Evolutionary conservation across 2,113 vertebrate genomes (phyloP), one percentile per base, ranked within the genome.

Genomic region (Psilopsiagon aurifrons): DNA sequence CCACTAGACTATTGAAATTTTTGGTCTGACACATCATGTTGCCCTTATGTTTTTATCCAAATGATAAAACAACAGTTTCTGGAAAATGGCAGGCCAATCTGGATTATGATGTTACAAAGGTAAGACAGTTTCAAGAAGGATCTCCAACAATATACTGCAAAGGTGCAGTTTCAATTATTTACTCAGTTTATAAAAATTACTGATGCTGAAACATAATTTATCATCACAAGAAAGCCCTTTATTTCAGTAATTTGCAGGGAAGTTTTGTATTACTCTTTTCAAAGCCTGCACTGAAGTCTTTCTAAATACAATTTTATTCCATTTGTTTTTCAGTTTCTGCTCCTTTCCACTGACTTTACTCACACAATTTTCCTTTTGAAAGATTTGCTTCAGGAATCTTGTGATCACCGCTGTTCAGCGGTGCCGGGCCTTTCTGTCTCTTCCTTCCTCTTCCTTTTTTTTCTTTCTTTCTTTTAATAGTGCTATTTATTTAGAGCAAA

Each of bases 371-470:
- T 91, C n/a, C 63, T 76, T 69, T 73, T 83, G 63, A 90, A 54
- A 95, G 31, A 37, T 86, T 66, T 78, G 35, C 44, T 94, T 91
- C 29, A 81, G 89, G 84, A 92, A 92, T 76, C 90, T 92, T 82
- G 81, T 95, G 94, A 96, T 82, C 62, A 52, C 29, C 76, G 70
- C 44, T 92, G 74, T 86, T 87, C 75, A 87, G 19, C 19, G 47
- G 69, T 37, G 57, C 62, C 57, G 49, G 44, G 54, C 90, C 77
- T 55, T 94, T 81, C 52, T 87, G 87, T 52, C 35, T 60, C 67
- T 95, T 88, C 74, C 84, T 95, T 95, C 89, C 84, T 24, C 86
- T 95, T 95, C 71, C 52, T 79, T 96, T 94, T 92, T 39, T 95
- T 91, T 35, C 44, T 64, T 76, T 41, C 71, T 85, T 91, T 94